A percentile compares a stretch with the other conserved stretches of the same genome.
These are phyloP conservation scores for Paracyclopina nana DNA, from an alignment of 1,140 invertebrate genomes.

Conservation along the genomic window DNA sequence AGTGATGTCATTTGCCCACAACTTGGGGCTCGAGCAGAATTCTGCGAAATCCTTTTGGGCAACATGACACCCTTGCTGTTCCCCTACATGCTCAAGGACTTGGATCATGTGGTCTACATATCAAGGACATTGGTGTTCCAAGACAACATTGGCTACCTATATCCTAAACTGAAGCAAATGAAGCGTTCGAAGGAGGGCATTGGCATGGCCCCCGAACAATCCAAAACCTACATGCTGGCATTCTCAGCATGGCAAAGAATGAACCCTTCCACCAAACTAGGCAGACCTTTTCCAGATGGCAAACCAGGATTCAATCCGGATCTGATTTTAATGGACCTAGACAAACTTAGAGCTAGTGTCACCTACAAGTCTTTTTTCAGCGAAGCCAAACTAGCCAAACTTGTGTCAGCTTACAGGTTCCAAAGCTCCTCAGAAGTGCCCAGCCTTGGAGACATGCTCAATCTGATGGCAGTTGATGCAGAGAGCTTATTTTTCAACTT, in stretches of 20 bases:
- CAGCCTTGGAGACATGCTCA: constrained; percentile 19
- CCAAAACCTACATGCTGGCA: constrained; percentile 17
- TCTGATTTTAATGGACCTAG: constrained; percentile 18
- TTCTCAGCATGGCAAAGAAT: constrained; percentile 18
- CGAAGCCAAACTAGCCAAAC: constrained; percentile 13
- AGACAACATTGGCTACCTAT: constrained; percentile 18
- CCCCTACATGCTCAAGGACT: constrained; percentile 17
- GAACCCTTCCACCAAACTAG: constrained; percentile 16
- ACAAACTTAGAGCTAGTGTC: constrained; percentile 18
- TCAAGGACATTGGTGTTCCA: constrained; percentile 14
- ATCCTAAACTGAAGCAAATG: constrained; percentile 17
- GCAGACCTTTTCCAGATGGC: constrained; percentile 16
- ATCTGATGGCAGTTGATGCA: constrained; percentile 18
- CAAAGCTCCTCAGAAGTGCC: constrained; percentile 11
- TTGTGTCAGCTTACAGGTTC: constrained; percentile 19
- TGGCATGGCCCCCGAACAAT: constrained; percentile 15
- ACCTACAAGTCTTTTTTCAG: constrained; percentile 16
- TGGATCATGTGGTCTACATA: constrained; percentile 18
- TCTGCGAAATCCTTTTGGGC: constrained; percentile 16
- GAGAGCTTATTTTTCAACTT: constrained; percentile 19
- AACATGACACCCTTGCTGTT: constrained; percentile 19
- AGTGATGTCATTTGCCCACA: constrained; percentile 6
- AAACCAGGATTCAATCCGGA: constrained; percentile 19
- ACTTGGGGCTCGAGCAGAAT: neutral
- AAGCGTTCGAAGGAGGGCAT: constrained; percentile 16